Conservation (phyloP, 2,113 vertebrate species). For the Pao palembangensis region DNA sequence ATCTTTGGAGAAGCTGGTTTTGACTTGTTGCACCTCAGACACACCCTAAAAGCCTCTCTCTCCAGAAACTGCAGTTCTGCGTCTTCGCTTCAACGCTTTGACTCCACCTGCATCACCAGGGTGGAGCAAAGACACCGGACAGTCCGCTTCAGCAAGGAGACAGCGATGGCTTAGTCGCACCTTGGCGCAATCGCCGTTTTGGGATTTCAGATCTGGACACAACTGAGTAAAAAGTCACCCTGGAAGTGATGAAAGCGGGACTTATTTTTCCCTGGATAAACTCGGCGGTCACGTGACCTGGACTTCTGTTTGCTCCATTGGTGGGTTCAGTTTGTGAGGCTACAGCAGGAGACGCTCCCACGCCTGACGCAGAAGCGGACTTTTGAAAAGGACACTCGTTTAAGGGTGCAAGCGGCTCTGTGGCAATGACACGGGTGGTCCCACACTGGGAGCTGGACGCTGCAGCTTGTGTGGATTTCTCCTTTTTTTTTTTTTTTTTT, state of each 20-base stretch:
- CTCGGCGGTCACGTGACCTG: neutral
- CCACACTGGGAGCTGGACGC: too few relatives aligned
- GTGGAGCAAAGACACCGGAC: slow-evolving; percentile 43
- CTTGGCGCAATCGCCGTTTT: neutral
- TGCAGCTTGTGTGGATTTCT: too few relatives aligned
- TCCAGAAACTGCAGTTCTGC: neutral
- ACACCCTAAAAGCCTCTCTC: neutral
- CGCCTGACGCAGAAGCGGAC: neutral
- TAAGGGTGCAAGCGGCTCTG: too few relatives aligned
- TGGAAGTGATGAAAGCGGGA: slow-evolving; percentile 1
- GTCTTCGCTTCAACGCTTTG: neutral
- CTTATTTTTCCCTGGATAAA: slow-evolving; percentile 1
- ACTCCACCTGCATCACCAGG: slow-evolving; percentile 22
- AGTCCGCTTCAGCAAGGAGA: neutral
- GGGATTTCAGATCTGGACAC: slow-evolving; percentile 3
- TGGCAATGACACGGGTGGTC: too few relatives aligned
- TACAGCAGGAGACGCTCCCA: neutral
- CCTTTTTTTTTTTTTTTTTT: neutral
- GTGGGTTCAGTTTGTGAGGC: neutral
- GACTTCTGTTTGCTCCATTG: neutral
- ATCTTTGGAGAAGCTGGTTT: slow-evolving; percentile 7
- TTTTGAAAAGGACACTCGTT: neutral
- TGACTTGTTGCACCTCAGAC: slow-evolving; percentile 8
- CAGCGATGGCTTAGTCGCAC: neutral
- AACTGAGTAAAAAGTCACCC: slow-evolving; percentile 1